phyloP scores from a whole-genome alignment of 2,797 vertebrate genomes.

The Sebastes minor region DNA sequence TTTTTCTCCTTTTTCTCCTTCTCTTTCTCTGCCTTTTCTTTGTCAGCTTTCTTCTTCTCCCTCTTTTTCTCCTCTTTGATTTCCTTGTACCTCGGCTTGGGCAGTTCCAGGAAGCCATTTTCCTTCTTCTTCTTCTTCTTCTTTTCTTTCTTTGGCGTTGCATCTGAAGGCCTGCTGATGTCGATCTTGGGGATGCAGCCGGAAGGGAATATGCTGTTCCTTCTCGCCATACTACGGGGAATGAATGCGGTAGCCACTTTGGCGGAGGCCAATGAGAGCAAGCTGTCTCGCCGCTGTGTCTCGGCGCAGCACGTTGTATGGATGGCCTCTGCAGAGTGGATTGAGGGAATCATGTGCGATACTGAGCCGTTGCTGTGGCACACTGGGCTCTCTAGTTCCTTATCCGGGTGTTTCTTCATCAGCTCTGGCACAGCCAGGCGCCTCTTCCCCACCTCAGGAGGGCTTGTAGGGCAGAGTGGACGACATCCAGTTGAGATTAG shows the following conservation, averaged over 20 bases:
- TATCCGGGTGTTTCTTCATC: conserved; percentile 66
- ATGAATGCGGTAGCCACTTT: conserved; percentile 65
- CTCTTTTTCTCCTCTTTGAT: conserved; percentile 76
- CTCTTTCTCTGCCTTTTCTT: conserved; percentile 35
- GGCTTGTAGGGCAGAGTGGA: conserved; percentile 85
- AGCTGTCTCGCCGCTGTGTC: conserved; percentile 50
- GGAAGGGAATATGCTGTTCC: conserved; percentile 78
- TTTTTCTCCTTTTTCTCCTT: conserved; percentile 31
- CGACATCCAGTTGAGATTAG: conserved; percentile 87
- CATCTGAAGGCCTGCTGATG: conserved; percentile 70
- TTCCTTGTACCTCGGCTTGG: conserved; percentile 88
- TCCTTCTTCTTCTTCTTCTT: conserved; percentile 28
- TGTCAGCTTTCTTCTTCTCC: conserved; percentile 63
- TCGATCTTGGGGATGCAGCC: conserved; percentile 84
- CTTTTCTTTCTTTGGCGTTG: conserved; percentile 53
- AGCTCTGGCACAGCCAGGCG: conserved; percentile 86
- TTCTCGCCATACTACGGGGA: conserved; percentile 61
- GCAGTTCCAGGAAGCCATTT: conserved; percentile 79
- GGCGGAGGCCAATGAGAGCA: conserved; percentile 68
- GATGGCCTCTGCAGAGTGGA: conserved; percentile 53
- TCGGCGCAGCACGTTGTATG: conserved; percentile 37
- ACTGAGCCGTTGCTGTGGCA: conserved; percentile 69
- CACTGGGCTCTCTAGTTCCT: conserved; percentile 58
- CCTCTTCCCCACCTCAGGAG: conserved; percentile 84
- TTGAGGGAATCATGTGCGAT: conserved; percentile 41